Conservation (phyloP, 2,888 invertebrate genomes). For the Tachina grossa region DNA sequence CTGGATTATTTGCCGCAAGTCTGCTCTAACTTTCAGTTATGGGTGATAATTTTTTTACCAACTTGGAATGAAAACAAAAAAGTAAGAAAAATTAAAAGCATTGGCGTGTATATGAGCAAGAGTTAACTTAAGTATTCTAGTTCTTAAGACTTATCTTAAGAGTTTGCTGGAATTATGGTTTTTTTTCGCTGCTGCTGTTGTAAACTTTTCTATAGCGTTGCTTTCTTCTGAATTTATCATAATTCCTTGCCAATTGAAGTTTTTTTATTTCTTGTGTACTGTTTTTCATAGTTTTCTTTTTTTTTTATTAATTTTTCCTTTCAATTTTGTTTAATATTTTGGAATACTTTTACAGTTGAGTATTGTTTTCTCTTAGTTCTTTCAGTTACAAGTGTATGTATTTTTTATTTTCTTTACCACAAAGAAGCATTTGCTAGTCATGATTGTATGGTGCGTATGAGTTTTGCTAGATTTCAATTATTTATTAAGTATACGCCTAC, state of each 20-base stretch:
- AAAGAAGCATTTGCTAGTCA: slow-evolving; percentile 40
- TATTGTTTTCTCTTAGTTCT: not conserved
- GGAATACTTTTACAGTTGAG: not conserved
- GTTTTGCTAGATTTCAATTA: slow-evolving; percentile 35
- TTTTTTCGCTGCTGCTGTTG: slow-evolving; percentile 23
- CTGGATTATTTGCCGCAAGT: slow-evolving; percentile 13
- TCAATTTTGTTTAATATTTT: not conserved
- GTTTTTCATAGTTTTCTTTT: slow-evolving; percentile 19
- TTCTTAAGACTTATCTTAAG: slow-evolving; percentile 54
- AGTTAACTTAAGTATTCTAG: slow-evolving; percentile 46
- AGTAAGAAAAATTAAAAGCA: not conserved
- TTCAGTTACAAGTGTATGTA: not conserved
- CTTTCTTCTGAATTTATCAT: slow-evolving; percentile 38
- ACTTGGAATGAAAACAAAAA: not conserved
- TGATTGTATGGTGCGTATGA: slow-evolving; percentile 55
- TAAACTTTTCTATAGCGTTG: slow-evolving; percentile 5
- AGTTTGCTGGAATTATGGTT: slow-evolving; percentile 15
- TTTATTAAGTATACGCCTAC: slow-evolving; percentile 50
- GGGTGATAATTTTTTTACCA: slow-evolving; percentile 38
- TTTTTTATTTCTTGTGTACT: slow-evolving; percentile 2
- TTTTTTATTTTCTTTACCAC: slow-evolving; percentile 15
- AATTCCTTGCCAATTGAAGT: slow-evolving; percentile 31
- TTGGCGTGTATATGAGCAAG: slow-evolving; percentile 6
- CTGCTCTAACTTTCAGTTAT: slow-evolving; percentile 2
- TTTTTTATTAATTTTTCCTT: not conserved